A percentile compares a stretch with the other conserved stretches of the same genome.
phyloP scores from a whole-genome alignment of 2,888 invertebrate genomes.

The Villa cingulata region DNA sequence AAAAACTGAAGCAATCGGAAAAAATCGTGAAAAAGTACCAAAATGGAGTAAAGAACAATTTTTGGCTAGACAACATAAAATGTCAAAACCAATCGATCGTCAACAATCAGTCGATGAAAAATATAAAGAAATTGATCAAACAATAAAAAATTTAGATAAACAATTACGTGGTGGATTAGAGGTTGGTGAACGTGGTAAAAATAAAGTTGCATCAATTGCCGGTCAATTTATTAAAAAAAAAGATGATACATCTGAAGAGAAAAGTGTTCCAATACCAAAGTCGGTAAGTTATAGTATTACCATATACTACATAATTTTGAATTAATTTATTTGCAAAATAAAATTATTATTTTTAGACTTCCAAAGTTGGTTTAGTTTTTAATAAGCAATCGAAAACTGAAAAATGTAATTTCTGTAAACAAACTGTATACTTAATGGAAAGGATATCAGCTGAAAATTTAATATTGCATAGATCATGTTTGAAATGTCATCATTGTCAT shows the following conservation, averaged over 20 bases:
- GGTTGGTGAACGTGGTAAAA: constrained; percentile 46
- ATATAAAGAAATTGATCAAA: constrained; percentile 59
- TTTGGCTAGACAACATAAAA: constrained; percentile 53
- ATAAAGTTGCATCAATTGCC: constrained; percentile 79
- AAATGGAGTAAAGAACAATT: constrained; percentile 79
- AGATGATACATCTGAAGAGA: constrained; percentile 33
- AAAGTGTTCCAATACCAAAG: constrained; percentile 27
- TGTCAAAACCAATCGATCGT: constrained; percentile 48
- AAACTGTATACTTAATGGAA: constrained; percentile 89
- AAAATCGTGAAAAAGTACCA: constrained; percentile 61
- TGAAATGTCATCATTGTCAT: constrained; percentile 87
- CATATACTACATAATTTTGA: constrained; percentile 16
- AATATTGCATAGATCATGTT: constrained; percentile 84
- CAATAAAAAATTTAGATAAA: constrained; percentile 54
- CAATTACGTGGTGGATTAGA: constrained; percentile 68
- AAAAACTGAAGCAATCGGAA: constrained; percentile 33
- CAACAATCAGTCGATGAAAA: constrained; percentile 45
- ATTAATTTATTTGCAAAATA: constrained; percentile 10
- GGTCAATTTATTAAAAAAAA: constrained; percentile 51
- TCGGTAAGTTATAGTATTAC: no score
- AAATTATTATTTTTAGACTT: constrained; percentile 36
- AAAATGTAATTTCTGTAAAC: constrained; percentile 76
- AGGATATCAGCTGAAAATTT: constrained; percentile 78
- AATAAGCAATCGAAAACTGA: constrained; percentile 57
- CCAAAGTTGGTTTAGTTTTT: constrained; percentile 44